Evolutionary conservation across 2,888 invertebrate species (phyloP), one percentile per base, ranked within the genome.

Genomic region (Amiota minor): DNA sequence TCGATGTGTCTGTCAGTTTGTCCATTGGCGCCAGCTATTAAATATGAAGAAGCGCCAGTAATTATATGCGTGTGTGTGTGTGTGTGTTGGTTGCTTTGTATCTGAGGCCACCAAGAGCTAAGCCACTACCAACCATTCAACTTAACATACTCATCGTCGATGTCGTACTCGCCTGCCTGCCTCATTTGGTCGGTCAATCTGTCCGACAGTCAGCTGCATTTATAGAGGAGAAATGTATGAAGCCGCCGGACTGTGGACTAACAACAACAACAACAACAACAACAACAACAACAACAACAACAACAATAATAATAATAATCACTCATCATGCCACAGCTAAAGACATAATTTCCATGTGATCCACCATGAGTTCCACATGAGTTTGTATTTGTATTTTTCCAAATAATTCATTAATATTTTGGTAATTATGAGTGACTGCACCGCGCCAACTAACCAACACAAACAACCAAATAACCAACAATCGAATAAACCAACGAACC

Each of bases 401-500:
- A 84, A 86, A 86, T 88, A 88, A 88, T 88, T 89, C 88, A 88
- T 88, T 89, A 89, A 88, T 88, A 88, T 88, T 88, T 87, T 75
- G 83, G 83, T 87, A 86, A 87, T 87, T 88, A 85, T 87, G 87
- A 86, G 78, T 79, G 79, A 23, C 23, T 23, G 1, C 2, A 35
- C 35, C 6, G 35, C 35, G 6, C 35, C 35, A 35, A 35, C 35
- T 35, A 35, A 35, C 35, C 35, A 35, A 35, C 35, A 35, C 35
- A 23, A 1, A 23, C 35, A 35, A 35, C 0, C 6, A 6, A 35
- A 35, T 6, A 35, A 35, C 2, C 35, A 35, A 23, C 23, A 35
- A 35, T 35, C 6, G 35, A 4, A 35, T 35, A 8, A 35, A 35
- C 35, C 35, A 35, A 35, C 35, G 6, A 35, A 35, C 35, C 35